Evolutionary conservation across 2,797 vertebrate species (phyloP).

Genomic region (Choloepus didactylus): DNA sequence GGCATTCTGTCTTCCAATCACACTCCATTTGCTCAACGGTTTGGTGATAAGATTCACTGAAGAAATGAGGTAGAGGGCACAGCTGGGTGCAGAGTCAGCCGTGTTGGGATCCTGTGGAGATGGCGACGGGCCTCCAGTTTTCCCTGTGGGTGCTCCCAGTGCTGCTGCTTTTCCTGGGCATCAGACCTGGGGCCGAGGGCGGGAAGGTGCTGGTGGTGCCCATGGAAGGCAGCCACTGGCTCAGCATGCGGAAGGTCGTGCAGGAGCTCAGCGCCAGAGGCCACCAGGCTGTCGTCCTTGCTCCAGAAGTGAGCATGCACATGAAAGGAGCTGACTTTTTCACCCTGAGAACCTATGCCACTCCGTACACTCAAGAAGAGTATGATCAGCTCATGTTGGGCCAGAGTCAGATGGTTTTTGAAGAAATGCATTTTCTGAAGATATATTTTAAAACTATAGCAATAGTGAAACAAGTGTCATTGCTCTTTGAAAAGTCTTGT

Average conservation of each 20-base stretch:
- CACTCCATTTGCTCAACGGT: no score
- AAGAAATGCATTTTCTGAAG: constrained; percentile 2
- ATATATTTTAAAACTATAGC: fast-evolving
- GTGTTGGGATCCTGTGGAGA: fast-evolving
- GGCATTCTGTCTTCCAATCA: no score
- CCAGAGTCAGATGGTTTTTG: fast-evolving
- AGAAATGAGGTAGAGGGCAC: no score
- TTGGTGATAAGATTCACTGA: no score
- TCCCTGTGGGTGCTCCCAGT: fast-evolving
- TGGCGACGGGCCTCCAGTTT: fast-evolving
- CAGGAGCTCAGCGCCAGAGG: constrained; percentile 89
- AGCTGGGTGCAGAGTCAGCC: no score
- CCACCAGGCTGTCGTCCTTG: constrained; percentile 89
- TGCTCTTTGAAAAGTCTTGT: constrained; percentile 65
- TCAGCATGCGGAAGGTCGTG: constrained; percentile 86
- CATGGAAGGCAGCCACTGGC: constrained; percentile 72
- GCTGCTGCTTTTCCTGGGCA: constrained; percentile 72
- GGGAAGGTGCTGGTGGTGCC: constrained; percentile 84
- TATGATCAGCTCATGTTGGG: fast-evolving
- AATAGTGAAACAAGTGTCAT: fast-evolving
- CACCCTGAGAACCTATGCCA: constrained; percentile 82
- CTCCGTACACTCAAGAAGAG: constrained; percentile 79
- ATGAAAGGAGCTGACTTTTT: constrained; percentile 83
- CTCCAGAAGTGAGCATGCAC: constrained; percentile 86
- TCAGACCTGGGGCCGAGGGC: not conserved